Percentiles rank a stretch among this genome's conserved stretches.
phyloP scores from a whole-genome alignment of 2,113 vertebrate genomes.

The Stictonetta naevosa region DNA sequence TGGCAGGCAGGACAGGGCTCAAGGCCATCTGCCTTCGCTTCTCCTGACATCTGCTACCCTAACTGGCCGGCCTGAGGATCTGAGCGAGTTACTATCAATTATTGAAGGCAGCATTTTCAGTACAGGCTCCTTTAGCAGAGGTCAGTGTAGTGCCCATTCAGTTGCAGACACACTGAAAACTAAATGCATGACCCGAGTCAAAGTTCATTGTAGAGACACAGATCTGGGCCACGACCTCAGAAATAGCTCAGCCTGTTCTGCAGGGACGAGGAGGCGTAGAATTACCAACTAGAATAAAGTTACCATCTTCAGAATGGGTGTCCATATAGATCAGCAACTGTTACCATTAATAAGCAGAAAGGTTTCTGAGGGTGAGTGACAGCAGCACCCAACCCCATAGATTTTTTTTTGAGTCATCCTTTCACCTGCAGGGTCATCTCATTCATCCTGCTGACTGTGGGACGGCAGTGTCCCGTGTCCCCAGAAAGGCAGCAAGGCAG shows the following conservation, averaged over 20 bases:
- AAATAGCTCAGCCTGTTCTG: conserved; percentile 12
- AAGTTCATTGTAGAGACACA: conserved; percentile 40
- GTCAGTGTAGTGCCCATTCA: conserved; percentile 35
- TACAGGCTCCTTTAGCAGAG: not conserved
- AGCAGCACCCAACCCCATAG: not conserved
- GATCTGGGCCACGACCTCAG: conserved; percentile 52
- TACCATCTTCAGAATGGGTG: not conserved
- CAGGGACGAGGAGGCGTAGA: not conserved
- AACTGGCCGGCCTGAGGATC: not conserved
- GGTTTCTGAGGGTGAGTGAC: conserved; percentile 1
- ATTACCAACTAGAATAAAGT: not conserved
- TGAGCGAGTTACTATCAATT: not conserved
- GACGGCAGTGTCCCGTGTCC: not conserved
- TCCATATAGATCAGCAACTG: not conserved
- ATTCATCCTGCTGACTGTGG: not conserved
- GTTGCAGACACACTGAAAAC: conserved; percentile 12
- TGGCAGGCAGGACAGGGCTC: conserved; percentile 23
- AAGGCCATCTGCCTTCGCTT: conserved; percentile 57
- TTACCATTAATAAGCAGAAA: not conserved
- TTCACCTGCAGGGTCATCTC: conserved; percentile 23
- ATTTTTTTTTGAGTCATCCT: not conserved
- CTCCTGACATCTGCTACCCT: conserved; percentile 59
- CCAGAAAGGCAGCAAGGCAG: not conserved
- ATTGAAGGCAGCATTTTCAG: conserved; percentile 20
- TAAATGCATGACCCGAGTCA: conserved; percentile 65